Percentiles rank a stretch among this genome's conserved stretches.
Evolutionary conservation across 2,113 vertebrate species (phyloP).

Genomic region (Oryzias celebensis): DNA sequence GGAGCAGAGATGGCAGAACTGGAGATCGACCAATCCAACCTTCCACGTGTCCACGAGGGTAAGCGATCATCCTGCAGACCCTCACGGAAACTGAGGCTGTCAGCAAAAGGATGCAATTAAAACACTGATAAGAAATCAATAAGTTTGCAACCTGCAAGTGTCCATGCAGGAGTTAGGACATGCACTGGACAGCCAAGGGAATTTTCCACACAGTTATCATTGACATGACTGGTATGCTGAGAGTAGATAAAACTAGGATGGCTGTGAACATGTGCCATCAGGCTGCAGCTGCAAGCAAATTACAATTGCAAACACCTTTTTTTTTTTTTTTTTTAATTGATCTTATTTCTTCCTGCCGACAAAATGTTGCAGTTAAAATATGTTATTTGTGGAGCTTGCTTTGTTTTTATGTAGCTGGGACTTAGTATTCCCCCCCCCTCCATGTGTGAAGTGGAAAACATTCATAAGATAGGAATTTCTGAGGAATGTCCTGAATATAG

Average conservation of each 20-base stretch:
- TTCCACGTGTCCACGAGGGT: constrained; percentile 81
- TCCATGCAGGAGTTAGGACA: background rate
- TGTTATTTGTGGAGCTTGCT: background rate
- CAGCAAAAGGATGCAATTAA: background rate
- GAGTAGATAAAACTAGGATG: constrained; percentile 48
- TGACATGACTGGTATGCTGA: constrained; percentile 3
- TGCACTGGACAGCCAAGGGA: background rate
- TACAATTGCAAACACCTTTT: too few relatives aligned
- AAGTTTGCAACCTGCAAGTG: background rate
- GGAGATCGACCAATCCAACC: constrained; percentile 77
- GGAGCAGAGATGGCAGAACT: constrained; percentile 75
- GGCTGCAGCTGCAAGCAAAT: too few relatives aligned
- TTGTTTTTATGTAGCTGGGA: background rate
- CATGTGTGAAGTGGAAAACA: constrained; percentile 16
- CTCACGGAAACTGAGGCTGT: constrained; percentile 11
- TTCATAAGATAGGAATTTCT: constrained; percentile 30
- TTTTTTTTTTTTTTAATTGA: too few relatives aligned
- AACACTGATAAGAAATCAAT: background rate
- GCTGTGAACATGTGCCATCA: constrained; percentile 4
- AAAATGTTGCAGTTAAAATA: background rate
- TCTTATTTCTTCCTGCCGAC: background rate
- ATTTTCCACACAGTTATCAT: constrained; percentile 8
- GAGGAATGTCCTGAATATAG: constrained; percentile 15
- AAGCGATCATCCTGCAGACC: constrained; percentile 11
- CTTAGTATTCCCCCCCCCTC: background rate